Evolutionary conservation across 2,888 invertebrate genomes (phyloP).

Genomic region (Coelinius sp.): DNA sequence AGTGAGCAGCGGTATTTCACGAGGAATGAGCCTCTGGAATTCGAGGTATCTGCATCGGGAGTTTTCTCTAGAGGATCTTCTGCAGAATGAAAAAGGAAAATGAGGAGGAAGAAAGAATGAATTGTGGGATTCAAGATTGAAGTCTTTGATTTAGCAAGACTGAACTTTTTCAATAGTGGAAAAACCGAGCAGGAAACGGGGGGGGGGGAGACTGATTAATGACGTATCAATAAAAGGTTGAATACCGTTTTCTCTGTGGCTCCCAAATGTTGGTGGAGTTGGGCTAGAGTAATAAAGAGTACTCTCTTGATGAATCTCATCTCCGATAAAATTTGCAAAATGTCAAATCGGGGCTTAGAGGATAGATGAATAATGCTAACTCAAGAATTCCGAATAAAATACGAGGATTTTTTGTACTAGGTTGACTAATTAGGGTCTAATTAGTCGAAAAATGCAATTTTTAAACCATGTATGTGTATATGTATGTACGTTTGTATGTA

Average conservation of each 20-base stretch:
- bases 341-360: no score
- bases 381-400: no score
- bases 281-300: background rate
- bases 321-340: constrained; percentile 12
- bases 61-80: constrained; percentile 21
- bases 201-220: background rate
- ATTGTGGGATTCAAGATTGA: constrained; percentile 12
- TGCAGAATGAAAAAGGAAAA: background rate
- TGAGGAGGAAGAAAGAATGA: constrained; percentile 8
- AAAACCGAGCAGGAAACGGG: background rate
- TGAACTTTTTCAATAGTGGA: constrained; percentile 12
- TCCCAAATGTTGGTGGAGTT: background rate
- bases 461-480: no score
- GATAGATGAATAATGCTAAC: constrained; percentile 3
- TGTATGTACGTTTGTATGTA: no score
- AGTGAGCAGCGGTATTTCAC: constrained; percentile 31
- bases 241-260: background rate
- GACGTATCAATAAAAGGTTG: constrained; percentile 6
- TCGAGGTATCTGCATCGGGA: constrained; percentile 35
- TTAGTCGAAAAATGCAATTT: no score
- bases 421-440: no score
- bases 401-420: no score
- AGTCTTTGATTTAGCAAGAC: constrained; percentile 18
- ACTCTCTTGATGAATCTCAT: background rate
- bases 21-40: constrained; percentile 25